These are phyloP conservation scores for Amiota communis DNA, from an alignment of 2,888 invertebrate species.

Conservation along the genomic window DNA sequence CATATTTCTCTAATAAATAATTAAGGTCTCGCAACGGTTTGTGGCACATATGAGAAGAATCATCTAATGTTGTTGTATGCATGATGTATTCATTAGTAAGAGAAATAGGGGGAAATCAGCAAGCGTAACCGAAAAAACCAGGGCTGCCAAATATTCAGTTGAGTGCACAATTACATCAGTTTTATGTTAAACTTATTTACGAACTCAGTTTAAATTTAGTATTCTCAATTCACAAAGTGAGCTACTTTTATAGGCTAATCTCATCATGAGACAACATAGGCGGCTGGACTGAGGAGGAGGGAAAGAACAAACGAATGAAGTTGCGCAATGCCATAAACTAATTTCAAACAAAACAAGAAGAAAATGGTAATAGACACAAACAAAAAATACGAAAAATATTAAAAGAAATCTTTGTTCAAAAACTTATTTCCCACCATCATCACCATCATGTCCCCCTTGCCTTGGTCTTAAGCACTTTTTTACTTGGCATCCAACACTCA, in stretches of 20 bases:
- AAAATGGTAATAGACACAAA: neutral
- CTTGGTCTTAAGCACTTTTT: slow-evolving; percentile 6
- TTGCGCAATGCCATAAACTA: slow-evolving; percentile 17
- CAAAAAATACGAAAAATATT: neutral
- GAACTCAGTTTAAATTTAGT: too few species aligned
- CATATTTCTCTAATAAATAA: slow-evolving; percentile 6
- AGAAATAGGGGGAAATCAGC: too few species aligned
- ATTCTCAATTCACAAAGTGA: neutral
- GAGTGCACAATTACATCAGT: neutral
- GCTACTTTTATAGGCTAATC: slow-evolving; percentile 24
- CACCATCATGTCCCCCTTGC: too few species aligned
- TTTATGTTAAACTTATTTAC: too few species aligned
- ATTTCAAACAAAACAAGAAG: slow-evolving; percentile 11
- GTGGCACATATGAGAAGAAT: neutral
- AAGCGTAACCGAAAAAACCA: too few species aligned
- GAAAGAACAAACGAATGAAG: neutral
- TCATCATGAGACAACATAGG: slow-evolving; percentile 12
- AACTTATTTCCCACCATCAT: slow-evolving; percentile 11
- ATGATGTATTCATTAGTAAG: too few species aligned
- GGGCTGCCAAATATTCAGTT: neutral
- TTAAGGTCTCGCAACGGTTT: slow-evolving; percentile 11
- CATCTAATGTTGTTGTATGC: neutral
- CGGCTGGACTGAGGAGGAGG: neutral
- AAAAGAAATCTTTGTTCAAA: slow-evolving; percentile 19
- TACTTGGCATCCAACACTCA: slow-evolving; percentile 11